A percentile compares a stretch with the other conserved stretches of the same genome.
Conservation (phyloP, 2,888 invertebrate genomes). For the Drosophila prolongata region DNA sequence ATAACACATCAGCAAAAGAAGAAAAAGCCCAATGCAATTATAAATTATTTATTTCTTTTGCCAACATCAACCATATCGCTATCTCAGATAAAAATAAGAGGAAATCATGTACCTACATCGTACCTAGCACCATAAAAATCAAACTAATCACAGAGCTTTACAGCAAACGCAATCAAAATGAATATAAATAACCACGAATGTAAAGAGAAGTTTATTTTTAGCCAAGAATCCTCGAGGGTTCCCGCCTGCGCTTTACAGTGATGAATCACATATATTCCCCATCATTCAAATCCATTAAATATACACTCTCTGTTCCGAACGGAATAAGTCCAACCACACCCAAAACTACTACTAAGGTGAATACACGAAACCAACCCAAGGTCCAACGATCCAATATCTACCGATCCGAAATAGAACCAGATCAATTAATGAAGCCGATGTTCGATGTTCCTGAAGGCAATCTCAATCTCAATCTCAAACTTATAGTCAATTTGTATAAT, state of each 20-base stretch:
- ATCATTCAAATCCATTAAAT: slow-evolving; percentile 28
- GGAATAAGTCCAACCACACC: slow-evolving; percentile 38
- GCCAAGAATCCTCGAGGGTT: slow-evolving; percentile 10
- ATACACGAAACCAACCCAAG: slow-evolving; percentile 25
- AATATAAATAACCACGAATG: slow-evolving; percentile 20
- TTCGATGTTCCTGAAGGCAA: slow-evolving; percentile 22
- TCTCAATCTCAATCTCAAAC: slow-evolving; percentile 15
- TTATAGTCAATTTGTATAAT: slow-evolving; percentile 69
- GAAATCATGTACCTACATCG: slow-evolving; percentile 60
- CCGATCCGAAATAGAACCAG: slow-evolving; percentile 2
- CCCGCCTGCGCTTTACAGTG: slow-evolving; percentile 11
- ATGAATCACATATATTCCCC: slow-evolving; percentile 6
- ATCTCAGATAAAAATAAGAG: slow-evolving; percentile 23
- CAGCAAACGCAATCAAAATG: slow-evolving; percentile 47
- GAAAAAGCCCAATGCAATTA: neutral
- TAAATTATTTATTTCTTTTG: neutral
- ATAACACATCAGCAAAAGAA: neutral
- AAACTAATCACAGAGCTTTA: slow-evolving; percentile 48
- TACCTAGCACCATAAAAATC: slow-evolving; percentile 52
- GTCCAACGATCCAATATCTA: slow-evolving; percentile 10
- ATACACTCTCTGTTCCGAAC: slow-evolving; percentile 21
- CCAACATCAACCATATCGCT: slow-evolving; percentile 15
- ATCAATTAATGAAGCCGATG: slow-evolving; percentile 18
- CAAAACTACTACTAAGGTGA: slow-evolving; percentile 77
- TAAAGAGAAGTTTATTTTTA: slow-evolving; percentile 24